phyloP scores from a whole-genome alignment of 2,888 invertebrate species.

The Slavum lentiscoides region DNA sequence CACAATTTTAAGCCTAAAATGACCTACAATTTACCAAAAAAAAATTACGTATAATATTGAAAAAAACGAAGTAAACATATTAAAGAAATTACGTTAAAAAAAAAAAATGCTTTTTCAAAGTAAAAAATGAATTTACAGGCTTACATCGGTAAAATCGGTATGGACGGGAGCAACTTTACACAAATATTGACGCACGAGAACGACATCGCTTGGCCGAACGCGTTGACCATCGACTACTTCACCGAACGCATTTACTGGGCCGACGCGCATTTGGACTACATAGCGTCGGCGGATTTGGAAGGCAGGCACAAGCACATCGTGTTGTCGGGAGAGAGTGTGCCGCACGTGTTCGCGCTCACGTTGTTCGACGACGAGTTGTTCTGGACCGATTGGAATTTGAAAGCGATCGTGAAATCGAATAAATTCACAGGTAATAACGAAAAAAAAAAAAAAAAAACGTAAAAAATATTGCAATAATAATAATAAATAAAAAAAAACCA shows the following conservation, averaged over 20 bases:
- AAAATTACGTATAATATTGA: too few relatives aligned
- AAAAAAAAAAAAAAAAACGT: too few relatives aligned
- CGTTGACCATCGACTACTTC: conserved; percentile 93
- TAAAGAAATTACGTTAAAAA: too few relatives aligned
- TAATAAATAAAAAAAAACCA: too few relatives aligned
- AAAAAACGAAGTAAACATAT: too few relatives aligned
- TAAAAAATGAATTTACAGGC: conserved; percentile 65
- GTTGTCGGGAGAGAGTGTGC: conserved; percentile 76
- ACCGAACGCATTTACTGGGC: conserved; percentile 96
- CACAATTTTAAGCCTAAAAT: too few relatives aligned
- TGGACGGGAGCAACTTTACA: conserved; percentile 93
- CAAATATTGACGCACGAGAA: conserved; percentile 88
- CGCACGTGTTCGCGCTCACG: conserved; percentile 93
- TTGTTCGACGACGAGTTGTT: conserved; percentile 91
- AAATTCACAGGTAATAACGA: conserved; percentile 73
- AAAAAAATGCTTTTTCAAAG: too few relatives aligned
- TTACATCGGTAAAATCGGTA: conserved; percentile 93
- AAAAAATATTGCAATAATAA: too few relatives aligned
- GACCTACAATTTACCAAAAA: too few relatives aligned
- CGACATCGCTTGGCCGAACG: conserved; percentile 98
- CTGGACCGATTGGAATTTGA: conserved; percentile 99
- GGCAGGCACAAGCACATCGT: conserved; percentile 84
- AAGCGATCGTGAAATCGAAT: conserved; percentile 86
- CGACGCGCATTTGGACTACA: conserved; percentile 96
- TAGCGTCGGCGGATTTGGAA: conserved; percentile 91